Evolutionary conservation across 53 echinoderm and acorn worm species (phyloP), one percentile per base, ranked within the genome.

Genomic region (Apostichopus leukothele): DNA sequence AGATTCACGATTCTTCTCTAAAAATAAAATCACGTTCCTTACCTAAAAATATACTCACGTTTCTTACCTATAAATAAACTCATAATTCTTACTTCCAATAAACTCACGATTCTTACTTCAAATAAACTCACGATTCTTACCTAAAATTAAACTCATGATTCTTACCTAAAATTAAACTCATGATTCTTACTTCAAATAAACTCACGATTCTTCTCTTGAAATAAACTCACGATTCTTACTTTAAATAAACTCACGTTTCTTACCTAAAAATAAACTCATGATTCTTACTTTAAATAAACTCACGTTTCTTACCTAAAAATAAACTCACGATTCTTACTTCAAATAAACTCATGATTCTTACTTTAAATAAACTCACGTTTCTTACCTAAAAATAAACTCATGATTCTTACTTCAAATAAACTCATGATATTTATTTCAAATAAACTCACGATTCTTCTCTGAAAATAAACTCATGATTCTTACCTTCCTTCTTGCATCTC

Each of bases 401-500:
- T 39, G 39, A 39, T 3, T 39, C 39, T 39, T 39, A 39, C 39
- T 25, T 39, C 39, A 39, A 39, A 39, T 39, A 39, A 39, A 39
- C 39, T 39, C 3, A 39, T 3, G 39, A 39, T 39, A 3, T 1
- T 39, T 39, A 39, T 1, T 39, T 39, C 39, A 3, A 39, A 39
- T 39, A 39, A 39, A 39, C 39, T 39, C 39, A 39, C 39, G 39
- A 3, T 39, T 39, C 39, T n/a, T 71, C 71, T 71, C 16, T 71
- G 39, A 50, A 52, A 39, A 14, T 78, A 83, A 83, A 27, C 25
- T 21, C 7, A 60, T 0, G 12, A 61, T 73, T 51, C 90, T 92
- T 78, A 97, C 99, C 94, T 85, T 95, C 86, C 92, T 95, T 84
- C 99, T 95, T 16, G 95, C 99, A 86, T 93, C 94, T 60, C 99